Conservation (phyloP, 2,113 vertebrate genomes). For the Brienomyrus longianalis region DNA sequence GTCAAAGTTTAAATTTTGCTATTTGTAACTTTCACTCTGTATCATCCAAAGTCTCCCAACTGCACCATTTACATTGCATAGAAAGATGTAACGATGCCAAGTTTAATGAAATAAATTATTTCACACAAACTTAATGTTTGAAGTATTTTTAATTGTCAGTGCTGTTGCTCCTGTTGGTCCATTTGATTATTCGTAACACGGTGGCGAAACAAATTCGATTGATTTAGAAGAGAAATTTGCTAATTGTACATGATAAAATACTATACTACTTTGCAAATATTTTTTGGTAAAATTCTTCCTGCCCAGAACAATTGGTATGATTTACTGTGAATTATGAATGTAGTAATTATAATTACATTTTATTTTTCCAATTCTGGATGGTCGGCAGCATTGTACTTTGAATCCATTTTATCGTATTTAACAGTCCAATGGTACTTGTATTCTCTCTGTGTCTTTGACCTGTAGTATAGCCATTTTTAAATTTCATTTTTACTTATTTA, state of each 20-base stretch:
- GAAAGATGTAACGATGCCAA: neutral
- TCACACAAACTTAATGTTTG: neutral
- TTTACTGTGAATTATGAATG: neutral
- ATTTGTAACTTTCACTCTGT: neutral
- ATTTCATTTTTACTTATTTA: neutral
- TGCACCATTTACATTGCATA: neutral
- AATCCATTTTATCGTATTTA: neutral
- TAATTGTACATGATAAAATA: neutral
- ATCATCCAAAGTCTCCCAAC: neutral
- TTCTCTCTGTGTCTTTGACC: neutral
- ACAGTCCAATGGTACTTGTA: neutral
- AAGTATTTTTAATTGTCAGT: neutral
- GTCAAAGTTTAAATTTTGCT: neutral
- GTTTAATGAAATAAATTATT: conserved; percentile 9
- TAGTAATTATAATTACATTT: neutral
- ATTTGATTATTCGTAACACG: neutral
- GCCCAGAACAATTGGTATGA: neutral
- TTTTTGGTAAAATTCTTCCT: neutral
- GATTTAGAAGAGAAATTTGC: neutral
- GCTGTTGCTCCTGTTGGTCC: conserved; percentile 6
- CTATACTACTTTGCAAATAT: neutral
- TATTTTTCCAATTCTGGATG: neutral
- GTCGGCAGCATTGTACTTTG: neutral
- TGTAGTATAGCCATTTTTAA: neutral
- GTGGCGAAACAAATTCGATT: neutral